These are phyloP conservation scores for Poecilia gillii DNA, from an alignment of 2,797 vertebrate species.

Conservation along the genomic window DNA sequence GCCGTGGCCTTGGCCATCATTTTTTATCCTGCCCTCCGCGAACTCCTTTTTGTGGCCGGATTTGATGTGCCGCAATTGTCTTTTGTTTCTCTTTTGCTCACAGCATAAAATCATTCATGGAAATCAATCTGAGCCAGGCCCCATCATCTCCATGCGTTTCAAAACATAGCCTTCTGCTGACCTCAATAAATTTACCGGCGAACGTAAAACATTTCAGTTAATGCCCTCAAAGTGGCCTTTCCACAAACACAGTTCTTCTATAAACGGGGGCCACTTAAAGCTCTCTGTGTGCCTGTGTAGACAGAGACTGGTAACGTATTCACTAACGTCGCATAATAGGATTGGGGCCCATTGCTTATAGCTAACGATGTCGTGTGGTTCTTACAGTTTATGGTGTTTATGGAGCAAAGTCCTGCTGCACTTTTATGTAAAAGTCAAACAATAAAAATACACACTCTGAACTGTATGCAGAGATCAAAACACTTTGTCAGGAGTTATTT, in stretches of 20 bases:
- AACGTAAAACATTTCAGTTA: constrained; percentile 76
- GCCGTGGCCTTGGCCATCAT: constrained; percentile 58
- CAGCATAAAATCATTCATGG: constrained; percentile 73
- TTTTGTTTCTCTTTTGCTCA: constrained; percentile 73
- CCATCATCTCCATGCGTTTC: constrained; percentile 47
- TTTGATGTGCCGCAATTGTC: constrained; percentile 67
- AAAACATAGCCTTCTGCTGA: constrained; percentile 77
- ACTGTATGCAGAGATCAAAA: not conserved
- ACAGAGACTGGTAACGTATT: constrained; percentile 26
- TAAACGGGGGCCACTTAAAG: constrained; percentile 51
- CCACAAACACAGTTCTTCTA: constrained; percentile 62
- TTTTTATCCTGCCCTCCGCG: constrained; percentile 52
- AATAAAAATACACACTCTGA: not conserved
- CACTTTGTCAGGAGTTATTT: constrained; percentile 2
- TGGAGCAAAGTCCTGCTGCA: not conserved
- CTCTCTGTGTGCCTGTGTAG: constrained; percentile 12
- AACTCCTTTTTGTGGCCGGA: constrained; percentile 64
- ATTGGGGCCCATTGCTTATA: constrained; percentile 32
- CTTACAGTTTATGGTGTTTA: constrained; percentile 30
- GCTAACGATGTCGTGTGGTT: constrained; percentile 34
- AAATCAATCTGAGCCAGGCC: constrained; percentile 71
- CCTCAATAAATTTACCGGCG: constrained; percentile 79
- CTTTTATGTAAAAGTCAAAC: constrained; percentile 25
- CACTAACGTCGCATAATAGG: constrained; percentile 34
- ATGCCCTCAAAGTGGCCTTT: constrained; percentile 75